Conservation (phyloP, 2,113 vertebrate species). For the Ranitomeya variabilis region DNA sequence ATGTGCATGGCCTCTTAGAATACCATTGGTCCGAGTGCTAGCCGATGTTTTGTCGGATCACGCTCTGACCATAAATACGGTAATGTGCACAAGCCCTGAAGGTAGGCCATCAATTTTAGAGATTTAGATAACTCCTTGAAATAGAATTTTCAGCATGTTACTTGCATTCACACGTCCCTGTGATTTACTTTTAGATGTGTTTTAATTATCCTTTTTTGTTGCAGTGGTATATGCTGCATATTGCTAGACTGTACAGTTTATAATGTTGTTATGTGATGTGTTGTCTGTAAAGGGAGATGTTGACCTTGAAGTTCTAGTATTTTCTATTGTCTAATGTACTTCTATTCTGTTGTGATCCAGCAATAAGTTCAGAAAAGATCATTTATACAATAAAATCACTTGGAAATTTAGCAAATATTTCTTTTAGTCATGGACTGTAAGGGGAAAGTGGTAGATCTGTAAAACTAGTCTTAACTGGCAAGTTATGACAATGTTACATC, state of each 20-base stretch:
- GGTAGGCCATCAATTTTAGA: too few relatives aligned
- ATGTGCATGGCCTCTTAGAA: too few relatives aligned
- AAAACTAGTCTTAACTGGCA: constrained; percentile 41
- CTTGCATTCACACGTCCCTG: not conserved
- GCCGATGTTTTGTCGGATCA: too few relatives aligned
- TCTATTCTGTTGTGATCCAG: not conserved
- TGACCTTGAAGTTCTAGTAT: not conserved
- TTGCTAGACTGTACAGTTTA: not conserved
- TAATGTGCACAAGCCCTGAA: too few relatives aligned
- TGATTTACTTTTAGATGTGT: not conserved
- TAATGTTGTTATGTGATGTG: constrained; percentile 5
- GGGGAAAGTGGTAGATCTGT: constrained; percentile 56
- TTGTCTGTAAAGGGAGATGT: not conserved
- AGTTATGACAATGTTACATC: constrained; percentile 64
- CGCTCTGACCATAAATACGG: too few relatives aligned
- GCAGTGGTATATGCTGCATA: not conserved
- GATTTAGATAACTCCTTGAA: too few relatives aligned
- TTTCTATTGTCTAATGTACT: constrained; percentile 1
- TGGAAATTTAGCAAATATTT: constrained; percentile 44
- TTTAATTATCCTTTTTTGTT: too few relatives aligned
- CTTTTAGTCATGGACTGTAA: constrained; percentile 33
- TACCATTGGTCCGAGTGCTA: too few relatives aligned
- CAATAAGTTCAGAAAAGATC: constrained; percentile 32
- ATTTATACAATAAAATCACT: constrained; percentile 57
- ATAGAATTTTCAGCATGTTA: not conserved